Evolutionary conservation across 1,140 invertebrate species (phyloP), one percentile per base, ranked within the genome.

Genomic region (Nasonia giraulti): DNA sequence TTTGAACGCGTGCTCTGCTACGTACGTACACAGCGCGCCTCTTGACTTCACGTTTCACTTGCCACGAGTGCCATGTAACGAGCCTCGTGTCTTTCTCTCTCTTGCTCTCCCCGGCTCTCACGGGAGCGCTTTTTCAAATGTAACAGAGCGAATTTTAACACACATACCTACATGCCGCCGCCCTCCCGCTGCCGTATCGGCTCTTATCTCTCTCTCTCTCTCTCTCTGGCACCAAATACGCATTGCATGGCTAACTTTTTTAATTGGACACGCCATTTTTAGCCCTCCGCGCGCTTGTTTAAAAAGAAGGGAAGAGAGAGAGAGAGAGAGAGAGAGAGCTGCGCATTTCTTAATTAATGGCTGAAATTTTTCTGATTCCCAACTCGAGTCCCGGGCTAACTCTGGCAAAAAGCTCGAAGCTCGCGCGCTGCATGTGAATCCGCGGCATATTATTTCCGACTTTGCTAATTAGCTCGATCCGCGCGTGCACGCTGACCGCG

Each of bases 231-330:
- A 62, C 47, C 50, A 55, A 55, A 55, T 55, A 17, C 12, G 5
- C 55, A 62, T 20, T 62, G 55, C 55, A 62, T 62, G 55, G 17
- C 55, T 62, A 55, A 81, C 68, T 68, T 82, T 77, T 78, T 33
- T 82, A 87, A 87, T 83, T 85, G 66, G 75, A 84, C 23, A n/a
- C 6, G 12, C 69, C 7, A 11, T 31, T 73, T 73, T 31, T 73
- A 7, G 14, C 55, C 55, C 20, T 27, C 0, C 55, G 6, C 3
- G 20, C 14, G 55, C 55, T 7, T 62, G 55, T 62, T 62, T 62
- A 74, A 74, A 44, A 40, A 74, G 73, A 74, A 37, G 20, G 20
- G 69, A 71, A 2, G 1, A 27, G 27, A 27, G n/a, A 40, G 33
- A 14, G 71, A 27, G 23, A 27, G 23, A 27, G 23, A 27, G 23